phyloP scores from a whole-genome alignment of 1,140 invertebrate species.

The Pemphigus obesinymphae region DNA sequence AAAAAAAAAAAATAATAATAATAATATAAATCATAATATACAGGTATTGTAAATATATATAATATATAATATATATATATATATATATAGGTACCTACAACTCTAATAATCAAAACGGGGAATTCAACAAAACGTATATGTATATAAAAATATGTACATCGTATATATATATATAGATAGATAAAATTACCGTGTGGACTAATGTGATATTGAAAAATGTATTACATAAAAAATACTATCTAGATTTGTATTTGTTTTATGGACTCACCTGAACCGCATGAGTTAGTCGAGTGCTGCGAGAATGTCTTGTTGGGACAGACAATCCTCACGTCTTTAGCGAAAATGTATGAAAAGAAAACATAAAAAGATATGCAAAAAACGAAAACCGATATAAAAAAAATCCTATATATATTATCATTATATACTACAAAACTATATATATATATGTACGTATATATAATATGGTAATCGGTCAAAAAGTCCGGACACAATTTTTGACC shows the following conservation, averaged over 20 bases:
- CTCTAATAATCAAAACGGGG: constrained; percentile 16
- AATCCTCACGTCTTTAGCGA: constrained; percentile 61
- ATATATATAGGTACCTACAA: not conserved
- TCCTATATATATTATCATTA: not conserved
- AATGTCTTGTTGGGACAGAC: constrained; percentile 66
- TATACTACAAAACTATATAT: too few species aligned
- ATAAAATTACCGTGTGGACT: not conserved
- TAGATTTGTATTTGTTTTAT: constrained; percentile 31
- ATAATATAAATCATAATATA: too few species aligned
- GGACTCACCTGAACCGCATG: constrained; percentile 63
- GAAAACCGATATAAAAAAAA: not conserved
- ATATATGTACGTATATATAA: too few species aligned
- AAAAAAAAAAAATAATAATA: too few species aligned
- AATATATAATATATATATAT: too few species aligned
- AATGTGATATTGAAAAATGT: not conserved
- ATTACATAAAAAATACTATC: not conserved
- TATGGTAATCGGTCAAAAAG: too few species aligned
- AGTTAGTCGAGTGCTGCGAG: constrained; percentile 65
- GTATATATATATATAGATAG: not conserved
- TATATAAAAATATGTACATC: not conserved
- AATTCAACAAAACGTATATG: constrained; percentile 8
- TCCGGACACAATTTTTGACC: too few species aligned
- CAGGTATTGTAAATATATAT: not conserved
- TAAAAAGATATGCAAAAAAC: constrained; percentile 23
- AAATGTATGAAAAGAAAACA: constrained; percentile 31